Percentiles rank a stretch among this genome's conserved stretches.
Evolutionary conservation across 2,113 vertebrate species (phyloP).

Genomic region (Corydoras maculifer): DNA sequence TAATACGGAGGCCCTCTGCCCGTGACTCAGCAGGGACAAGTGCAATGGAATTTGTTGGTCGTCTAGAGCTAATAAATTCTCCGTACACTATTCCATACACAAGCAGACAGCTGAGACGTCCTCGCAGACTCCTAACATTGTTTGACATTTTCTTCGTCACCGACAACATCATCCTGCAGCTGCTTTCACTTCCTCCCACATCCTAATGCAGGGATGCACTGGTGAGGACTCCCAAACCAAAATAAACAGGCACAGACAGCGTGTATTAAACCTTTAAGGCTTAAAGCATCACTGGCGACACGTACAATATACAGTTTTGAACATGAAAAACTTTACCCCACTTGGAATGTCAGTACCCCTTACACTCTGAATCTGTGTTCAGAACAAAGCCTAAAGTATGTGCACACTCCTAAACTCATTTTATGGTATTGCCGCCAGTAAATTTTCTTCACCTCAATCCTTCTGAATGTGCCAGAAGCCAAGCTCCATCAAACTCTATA

Average conservation of each 20-base stretch:
- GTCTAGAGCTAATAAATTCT: slow-evolving; percentile 16
- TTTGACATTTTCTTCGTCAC: slow-evolving; percentile 29
- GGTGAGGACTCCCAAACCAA: slow-evolving; percentile 21
- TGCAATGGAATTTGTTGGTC: background rate
- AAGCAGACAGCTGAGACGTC: slow-evolving; percentile 20
- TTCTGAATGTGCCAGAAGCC: too few species aligned
- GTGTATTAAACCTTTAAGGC: slow-evolving; percentile 10
- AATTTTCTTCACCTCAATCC: too few species aligned
- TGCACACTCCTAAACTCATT: too few species aligned
- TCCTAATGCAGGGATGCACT: slow-evolving; percentile 8
- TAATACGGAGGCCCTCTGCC: too few species aligned
- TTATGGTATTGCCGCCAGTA: too few species aligned
- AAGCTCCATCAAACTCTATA: too few species aligned
- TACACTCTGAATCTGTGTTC: too few species aligned
- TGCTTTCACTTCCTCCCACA: slow-evolving; percentile 14
- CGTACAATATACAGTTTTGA: slow-evolving; percentile 27
- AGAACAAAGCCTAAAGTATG: too few species aligned
- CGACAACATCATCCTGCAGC: slow-evolving; percentile 13
- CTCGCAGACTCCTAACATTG: slow-evolving; percentile 24
- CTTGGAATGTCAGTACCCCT: too few species aligned
- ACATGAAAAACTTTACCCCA: too few species aligned
- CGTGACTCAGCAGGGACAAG: background rate
- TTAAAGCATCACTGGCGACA: too few species aligned
- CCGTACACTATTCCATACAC: slow-evolving; percentile 26
- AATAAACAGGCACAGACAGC: slow-evolving; percentile 38